These are phyloP conservation scores for zebrafish (Danio rerio) DNA, from an alignment of 2,113 vertebrate genomes.

Conservation along the genomic window DNA sequence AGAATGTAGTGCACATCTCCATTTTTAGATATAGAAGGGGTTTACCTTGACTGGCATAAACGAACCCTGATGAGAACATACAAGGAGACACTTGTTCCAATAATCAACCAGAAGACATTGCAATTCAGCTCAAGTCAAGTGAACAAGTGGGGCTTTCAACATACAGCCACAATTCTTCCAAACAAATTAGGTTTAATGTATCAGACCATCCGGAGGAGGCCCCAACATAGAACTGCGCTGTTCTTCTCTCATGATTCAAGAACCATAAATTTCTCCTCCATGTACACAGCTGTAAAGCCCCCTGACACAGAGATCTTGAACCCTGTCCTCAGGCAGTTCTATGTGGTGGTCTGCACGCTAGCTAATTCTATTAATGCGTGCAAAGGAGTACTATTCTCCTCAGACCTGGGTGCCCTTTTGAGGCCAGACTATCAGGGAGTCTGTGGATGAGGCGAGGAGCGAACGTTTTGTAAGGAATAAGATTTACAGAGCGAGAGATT, in stretches of 20 bases:
- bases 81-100: not conserved
- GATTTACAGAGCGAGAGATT: constrained; percentile 11
- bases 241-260: constrained; percentile 26
- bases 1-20: constrained; percentile 49
- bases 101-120: not conserved
- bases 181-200: not conserved
- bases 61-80: not conserved
- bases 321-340: constrained; percentile 64
- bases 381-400: constrained; percentile 60
- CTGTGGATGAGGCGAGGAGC: constrained; percentile 50
- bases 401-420: constrained; percentile 59
- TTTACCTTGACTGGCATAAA: constrained; percentile 9
- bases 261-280: constrained; percentile 56
- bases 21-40: not conserved
- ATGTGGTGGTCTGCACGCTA: constrained; percentile 68
- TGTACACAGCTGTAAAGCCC: constrained; percentile 56
- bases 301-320: constrained; percentile 59
- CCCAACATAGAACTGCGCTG: not conserved
- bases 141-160: not conserved
- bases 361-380: constrained; percentile 68
- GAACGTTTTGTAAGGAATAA: constrained; percentile 1
- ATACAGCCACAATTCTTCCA: not conserved
- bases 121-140: not conserved
- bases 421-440: constrained; percentile 36
- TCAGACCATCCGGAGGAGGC: constrained; percentile 19